Conservation (phyloP, 1,140 invertebrate genomes). For the Heliconius hewitsoni region DNA sequence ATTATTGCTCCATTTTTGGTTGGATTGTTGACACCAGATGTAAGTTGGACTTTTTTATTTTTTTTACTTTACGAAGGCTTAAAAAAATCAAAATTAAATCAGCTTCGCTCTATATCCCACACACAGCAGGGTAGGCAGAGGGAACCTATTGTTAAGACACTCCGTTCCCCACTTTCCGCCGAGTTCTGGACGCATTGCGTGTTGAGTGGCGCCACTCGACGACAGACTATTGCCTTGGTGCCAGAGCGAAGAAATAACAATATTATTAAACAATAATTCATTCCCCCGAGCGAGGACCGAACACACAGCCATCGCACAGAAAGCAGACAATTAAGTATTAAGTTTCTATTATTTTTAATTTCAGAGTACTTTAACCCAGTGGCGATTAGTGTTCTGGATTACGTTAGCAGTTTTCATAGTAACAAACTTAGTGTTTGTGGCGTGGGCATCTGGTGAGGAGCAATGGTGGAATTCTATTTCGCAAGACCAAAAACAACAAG, state of each 20-base stretch:
- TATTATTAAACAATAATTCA: too few relatives aligned
- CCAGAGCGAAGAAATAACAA: too few relatives aligned
- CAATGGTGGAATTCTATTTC: slow-evolving; percentile 86
- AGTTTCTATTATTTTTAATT: slow-evolving; percentile 51
- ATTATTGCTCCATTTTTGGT: slow-evolving; percentile 89
- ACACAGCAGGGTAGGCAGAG: too few relatives aligned
- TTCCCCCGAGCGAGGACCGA: too few relatives aligned
- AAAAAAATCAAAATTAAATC: too few relatives aligned
- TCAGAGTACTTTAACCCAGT: slow-evolving; percentile 88
- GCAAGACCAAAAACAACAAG: slow-evolving; percentile 62
- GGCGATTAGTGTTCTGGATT: slow-evolving; percentile 93
- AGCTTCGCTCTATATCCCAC: neutral
- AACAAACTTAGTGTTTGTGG: slow-evolving; percentile 87
- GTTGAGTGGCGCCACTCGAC: too few relatives aligned
- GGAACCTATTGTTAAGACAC: too few relatives aligned
- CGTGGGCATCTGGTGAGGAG: slow-evolving; percentile 87
- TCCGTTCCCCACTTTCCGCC: too few relatives aligned
- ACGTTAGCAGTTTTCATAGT: slow-evolving; percentile 86
- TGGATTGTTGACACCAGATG: slow-evolving; percentile 88
- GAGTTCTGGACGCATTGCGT: too few relatives aligned
- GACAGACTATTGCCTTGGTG: too few relatives aligned
- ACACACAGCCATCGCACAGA: too few relatives aligned
- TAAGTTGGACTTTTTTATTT: slow-evolving; percentile 67
- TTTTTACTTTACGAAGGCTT: neutral
- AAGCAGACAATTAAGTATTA: too few relatives aligned